Base-by-base conservation (phyloP, 2,113 vertebrate genomes). In the Dicrurus megarhynchus region DNA sequence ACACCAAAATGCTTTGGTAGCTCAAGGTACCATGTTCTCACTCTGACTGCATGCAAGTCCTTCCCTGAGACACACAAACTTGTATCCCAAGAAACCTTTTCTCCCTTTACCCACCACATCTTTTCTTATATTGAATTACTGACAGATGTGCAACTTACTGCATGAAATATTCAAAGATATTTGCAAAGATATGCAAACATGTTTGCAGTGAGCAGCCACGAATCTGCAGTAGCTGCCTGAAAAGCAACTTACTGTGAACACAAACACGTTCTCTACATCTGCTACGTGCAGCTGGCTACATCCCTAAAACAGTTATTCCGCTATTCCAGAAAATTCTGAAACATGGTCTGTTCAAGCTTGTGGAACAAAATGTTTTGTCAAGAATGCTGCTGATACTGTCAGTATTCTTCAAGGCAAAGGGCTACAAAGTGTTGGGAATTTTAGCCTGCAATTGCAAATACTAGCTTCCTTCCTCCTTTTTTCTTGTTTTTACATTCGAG, bases 381-480 rank as follows among this genome's bases (percentile, higher is more conserved):
- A 71, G 63, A 70, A 73, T 24, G 60, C 28, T 84, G 52, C 39
- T 71, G 65, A 63, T 17, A 32, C 26, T 41, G 26, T 74, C 73
- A 63, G 33, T 55, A 63, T 42, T 61, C 49, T 85, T 87, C 67
- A 67, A 57, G 68, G 22, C 30, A 94, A 57, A 80, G 44, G 53
- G n/a, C 41, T 44, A 80, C 24, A 56, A 69, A 80, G 18, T 5
- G 11, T n/a, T 49, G 28, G 57, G 49, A 73, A 77, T 84, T 88
- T 56, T 26, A 84, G 24, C 27, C 63, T 39, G 20, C 46, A 78
- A 47, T 26, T 82, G 27, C 39, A 90, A 87, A 52, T 28, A 56
- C 27, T 3, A 59, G 13, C 3, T 30, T 35, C 3, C 2, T 3
- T 3, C 5, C 1, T 3, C 2, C 2, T 16, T 6, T 52, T 37